Evolutionary conservation across 1,140 invertebrate genomes (phyloP).

Genomic region (Nomia melanderi): DNA sequence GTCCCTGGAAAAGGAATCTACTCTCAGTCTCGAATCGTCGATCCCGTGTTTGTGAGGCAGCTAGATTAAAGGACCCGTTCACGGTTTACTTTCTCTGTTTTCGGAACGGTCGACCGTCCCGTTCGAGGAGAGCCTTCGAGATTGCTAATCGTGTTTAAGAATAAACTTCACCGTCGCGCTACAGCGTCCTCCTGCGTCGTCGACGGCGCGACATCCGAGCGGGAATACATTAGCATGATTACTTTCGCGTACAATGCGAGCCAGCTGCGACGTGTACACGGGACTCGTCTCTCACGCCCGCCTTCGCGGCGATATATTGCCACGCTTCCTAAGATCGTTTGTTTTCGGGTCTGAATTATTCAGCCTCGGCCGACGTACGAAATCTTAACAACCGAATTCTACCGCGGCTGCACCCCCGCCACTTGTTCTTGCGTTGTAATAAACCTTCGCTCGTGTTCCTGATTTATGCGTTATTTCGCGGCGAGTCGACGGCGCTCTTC

Average conservation of each 20-base stretch:
- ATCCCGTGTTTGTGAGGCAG: constrained; percentile 46
- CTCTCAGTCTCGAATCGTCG: constrained; percentile 51
- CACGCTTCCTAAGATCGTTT: constrained; percentile 61
- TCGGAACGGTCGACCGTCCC: background rate
- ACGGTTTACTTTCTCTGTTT: constrained; percentile 35
- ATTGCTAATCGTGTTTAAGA: constrained; percentile 67
- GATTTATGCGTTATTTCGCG: constrained; percentile 25
- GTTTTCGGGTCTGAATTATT: constrained; percentile 61
- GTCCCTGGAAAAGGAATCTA: background rate
- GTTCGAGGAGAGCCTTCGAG: constrained; percentile 33
- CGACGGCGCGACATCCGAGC: constrained; percentile 45
- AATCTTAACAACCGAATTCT: constrained; percentile 60
- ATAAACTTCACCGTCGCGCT: constrained; percentile 63
- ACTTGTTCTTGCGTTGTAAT: constrained; percentile 42
- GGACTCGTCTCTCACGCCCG: constrained; percentile 53
- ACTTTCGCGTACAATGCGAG: constrained; percentile 61
- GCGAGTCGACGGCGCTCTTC: background rate
- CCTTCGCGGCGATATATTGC: constrained; percentile 53
- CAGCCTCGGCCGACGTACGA: constrained; percentile 55
- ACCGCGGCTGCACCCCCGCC: constrained; percentile 12
- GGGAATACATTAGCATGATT: constrained; percentile 68
- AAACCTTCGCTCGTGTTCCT: constrained; percentile 10
- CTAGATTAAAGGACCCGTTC: constrained; percentile 53
- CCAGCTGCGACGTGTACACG: constrained; percentile 64
- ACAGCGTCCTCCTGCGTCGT: constrained; percentile 21